These are phyloP conservation scores for Vanessa cardui DNA, from an alignment of 2,888 invertebrate genomes.

Conservation along the genomic window DNA sequence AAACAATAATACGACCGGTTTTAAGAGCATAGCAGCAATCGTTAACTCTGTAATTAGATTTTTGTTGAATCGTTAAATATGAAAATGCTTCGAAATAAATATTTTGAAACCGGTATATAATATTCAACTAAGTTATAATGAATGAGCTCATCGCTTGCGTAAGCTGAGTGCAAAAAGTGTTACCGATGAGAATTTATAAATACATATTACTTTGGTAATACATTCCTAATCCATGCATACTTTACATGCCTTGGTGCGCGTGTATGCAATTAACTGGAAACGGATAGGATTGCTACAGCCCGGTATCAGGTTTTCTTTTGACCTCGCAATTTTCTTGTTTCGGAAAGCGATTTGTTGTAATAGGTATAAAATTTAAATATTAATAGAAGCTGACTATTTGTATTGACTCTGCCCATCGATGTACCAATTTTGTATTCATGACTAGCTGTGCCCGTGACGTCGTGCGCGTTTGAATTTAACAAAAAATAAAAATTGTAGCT, in stretches of 20 bases:
- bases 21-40: conserved; percentile 22
- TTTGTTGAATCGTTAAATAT: conserved; percentile 26
- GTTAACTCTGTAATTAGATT: conserved; percentile 23
- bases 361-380: conserved; percentile 2
- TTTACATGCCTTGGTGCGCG: conserved; percentile 32
- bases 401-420: neutral
- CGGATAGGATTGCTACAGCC: conserved; percentile 39
- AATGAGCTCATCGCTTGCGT: conserved; percentile 62
- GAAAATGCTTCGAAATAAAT: conserved; percentile 28
- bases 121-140: conserved; percentile 45
- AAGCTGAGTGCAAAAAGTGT: conserved; percentile 51
- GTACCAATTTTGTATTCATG: neutral
- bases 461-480: too few species aligned
- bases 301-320: conserved; percentile 35
- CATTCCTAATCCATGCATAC: conserved; percentile 35
- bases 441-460: too few species aligned
- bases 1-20: conserved; percentile 24
- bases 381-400: neutral
- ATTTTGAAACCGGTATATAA: conserved; percentile 33
- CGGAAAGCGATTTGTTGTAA: conserved; percentile 26
- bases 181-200: conserved; percentile 38
- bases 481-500: too few species aligned
- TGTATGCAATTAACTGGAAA: conserved; percentile 37
- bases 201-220: conserved; percentile 38
- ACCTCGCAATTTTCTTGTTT: conserved; percentile 37